Evolutionary conservation across 2,888 invertebrate species (phyloP), one percentile per base, ranked within the genome.

Genomic region (Scaptomyza parva): DNA sequence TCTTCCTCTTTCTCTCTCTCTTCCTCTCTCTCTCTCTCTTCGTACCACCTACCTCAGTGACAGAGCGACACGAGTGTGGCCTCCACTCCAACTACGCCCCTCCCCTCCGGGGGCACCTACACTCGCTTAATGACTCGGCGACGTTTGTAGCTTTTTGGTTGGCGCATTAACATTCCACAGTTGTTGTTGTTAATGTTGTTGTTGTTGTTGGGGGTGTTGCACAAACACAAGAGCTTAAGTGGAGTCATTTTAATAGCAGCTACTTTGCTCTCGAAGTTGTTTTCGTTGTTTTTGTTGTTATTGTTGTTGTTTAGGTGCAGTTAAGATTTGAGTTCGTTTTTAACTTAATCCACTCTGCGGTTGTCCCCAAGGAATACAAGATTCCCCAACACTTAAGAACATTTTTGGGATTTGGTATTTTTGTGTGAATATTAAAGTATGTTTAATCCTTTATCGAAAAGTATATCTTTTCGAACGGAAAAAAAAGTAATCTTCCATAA

Each of bases 141-240:
- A 84, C 74, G 67, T 83, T 80, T 83, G 78, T 85, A 67, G 82
- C 72, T 70, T 78, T 28, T 71, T 65, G 54, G 53, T 57, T 59
- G 70, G 51, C 75, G 88, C 82, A 83, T 83, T 88, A 83, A 88
- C 86, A 83, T 83, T 83, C 82, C 82, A 52, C 54, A 47, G 51
- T 53, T 53, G 45, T 53, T 52, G 47, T 39, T 41, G 51, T 35
- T 41, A 50, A 53, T 55, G 51, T 39, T 41, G 45, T 30, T 26
- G 50, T 59, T 54, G 45, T 47, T 68, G 55, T 62, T 44, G 78
- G 45, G 68, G 83, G 67, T 79, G 66, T 83, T 83, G 72, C 83
- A 59, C 51, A 69, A 73, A 66, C 67, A 57, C 54, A 62, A 59
- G 64, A 78, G 78, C 74, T 75, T 75, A 75, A 75, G 75, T 75